phyloP scores from a whole-genome alignment of 1,140 invertebrate species.

The Eufriesea mexicana region DNA sequence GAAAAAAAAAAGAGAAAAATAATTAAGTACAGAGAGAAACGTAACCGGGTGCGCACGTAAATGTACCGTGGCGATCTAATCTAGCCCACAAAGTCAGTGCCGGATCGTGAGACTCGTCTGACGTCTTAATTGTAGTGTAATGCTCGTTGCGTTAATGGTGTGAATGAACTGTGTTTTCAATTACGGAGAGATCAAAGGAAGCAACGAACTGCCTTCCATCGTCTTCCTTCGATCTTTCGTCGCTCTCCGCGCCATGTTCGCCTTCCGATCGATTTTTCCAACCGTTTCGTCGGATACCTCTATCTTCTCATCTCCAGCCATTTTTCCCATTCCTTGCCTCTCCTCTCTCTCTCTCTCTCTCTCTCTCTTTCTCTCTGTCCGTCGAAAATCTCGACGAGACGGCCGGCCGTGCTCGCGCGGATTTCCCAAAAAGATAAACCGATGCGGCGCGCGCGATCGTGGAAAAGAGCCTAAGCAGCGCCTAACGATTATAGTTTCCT shows the following conservation, averaged over 20 bases:
- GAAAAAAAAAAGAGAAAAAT: slow-evolving; percentile 28
- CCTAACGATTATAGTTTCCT: slow-evolving; percentile 24
- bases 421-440: slow-evolving; percentile 21
- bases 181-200: slow-evolving; percentile 67
- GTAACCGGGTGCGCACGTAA: slow-evolving; percentile 53
- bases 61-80: slow-evolving; percentile 69
- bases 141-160: slow-evolving; percentile 71
- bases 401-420: no score
- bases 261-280: neutral
- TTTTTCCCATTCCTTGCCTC: neutral
- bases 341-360: neutral
- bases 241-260: neutral
- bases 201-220: slow-evolving; percentile 46
- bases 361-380: neutral
- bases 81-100: slow-evolving; percentile 64
- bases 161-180: slow-evolving; percentile 71
- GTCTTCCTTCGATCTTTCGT: slow-evolving; percentile 3
- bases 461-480: neutral
- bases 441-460: neutral
- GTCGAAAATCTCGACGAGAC: neutral
- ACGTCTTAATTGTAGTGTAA: slow-evolving; percentile 71
- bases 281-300: no score
- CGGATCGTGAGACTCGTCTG: slow-evolving; percentile 69
- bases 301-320: no score
- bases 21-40: slow-evolving; percentile 57